A percentile compares a stretch with the other conserved stretches of the same genome.
Evolutionary conservation across 1,140 invertebrate species (phyloP).

Genomic region (Trialeurodes vaporariorum): DNA sequence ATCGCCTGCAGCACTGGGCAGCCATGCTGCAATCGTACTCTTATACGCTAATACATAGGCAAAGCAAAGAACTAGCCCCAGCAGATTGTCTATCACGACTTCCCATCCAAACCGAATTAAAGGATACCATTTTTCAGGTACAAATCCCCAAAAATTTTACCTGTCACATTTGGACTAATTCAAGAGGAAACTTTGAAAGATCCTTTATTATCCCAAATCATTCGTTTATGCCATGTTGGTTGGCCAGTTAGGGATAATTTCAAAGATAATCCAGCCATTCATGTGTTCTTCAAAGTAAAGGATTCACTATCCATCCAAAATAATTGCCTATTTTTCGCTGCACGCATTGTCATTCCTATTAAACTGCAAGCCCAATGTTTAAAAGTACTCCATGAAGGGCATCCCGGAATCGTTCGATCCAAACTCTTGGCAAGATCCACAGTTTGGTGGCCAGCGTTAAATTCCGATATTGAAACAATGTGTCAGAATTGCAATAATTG

Average conservation of each 20-base stretch:
- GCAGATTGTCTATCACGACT: background rate
- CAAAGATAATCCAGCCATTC: background rate
- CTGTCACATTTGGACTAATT: background rate
- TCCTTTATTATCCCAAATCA: background rate
- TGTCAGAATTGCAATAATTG: constrained; percentile 9
- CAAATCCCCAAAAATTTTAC: background rate
- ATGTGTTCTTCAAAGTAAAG: background rate
- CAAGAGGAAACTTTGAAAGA: background rate
- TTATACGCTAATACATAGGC: background rate
- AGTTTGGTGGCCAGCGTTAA: constrained; percentile 32
- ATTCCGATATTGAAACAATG: constrained; percentile 26
- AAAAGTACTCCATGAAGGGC: constrained; percentile 28
- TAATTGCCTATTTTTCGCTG: constrained; percentile 18
- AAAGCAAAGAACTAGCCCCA: background rate
- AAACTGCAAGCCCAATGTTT: constrained; percentile 18
- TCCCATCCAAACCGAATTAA: background rate
- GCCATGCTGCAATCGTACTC: background rate
- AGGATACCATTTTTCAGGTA: background rate
- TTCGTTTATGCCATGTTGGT: background rate
- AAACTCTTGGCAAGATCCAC: constrained; percentile 30
- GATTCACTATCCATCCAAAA: background rate
- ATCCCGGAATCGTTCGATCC: constrained; percentile 31
- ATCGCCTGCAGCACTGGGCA: background rate
- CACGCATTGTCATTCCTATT: constrained; percentile 21
- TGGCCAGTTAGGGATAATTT: background rate